Conservation (phyloP, 37 sponge, comb jelly and placozoan species). For the Aphrocallistes beatrix region DNA sequence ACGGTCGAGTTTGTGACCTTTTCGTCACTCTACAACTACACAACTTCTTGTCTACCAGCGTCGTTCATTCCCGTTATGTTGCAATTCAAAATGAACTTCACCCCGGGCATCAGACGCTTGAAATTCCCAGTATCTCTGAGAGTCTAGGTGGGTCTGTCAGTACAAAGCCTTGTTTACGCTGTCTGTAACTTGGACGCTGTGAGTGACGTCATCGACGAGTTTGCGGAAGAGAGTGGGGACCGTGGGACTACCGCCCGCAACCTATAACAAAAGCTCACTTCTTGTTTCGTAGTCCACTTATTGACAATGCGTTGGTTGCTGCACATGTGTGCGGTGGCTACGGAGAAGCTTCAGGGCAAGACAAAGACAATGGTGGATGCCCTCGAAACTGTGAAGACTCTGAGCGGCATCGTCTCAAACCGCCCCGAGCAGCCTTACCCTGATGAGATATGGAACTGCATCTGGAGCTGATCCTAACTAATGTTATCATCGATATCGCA, state of each 20-base stretch:
- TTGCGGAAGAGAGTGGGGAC: slow-evolving; percentile 7
- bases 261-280: neutral
- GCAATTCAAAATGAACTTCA: slow-evolving; percentile 18
- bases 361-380: slow-evolving; percentile 5
- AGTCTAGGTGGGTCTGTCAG: slow-evolving; percentile 11
- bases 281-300: neutral
- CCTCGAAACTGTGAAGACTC: slow-evolving; percentile 13
- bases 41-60: slow-evolving; percentile 13
- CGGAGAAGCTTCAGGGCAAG: slow-evolving; percentile 17
- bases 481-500: too few relatives aligned
- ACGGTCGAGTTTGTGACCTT: slow-evolving; percentile 16
- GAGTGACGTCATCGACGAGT: slow-evolving; percentile 16
- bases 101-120: slow-evolving; percentile 5
- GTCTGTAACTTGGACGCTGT: slow-evolving; percentile 1
- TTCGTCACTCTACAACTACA: slow-evolving; percentile 15
- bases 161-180: neutral
- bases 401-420: slow-evolving; percentile 6
- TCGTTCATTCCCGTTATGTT: slow-evolving; percentile 11
- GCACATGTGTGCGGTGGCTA: neutral
- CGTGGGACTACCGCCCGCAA: neutral
- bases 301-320: slow-evolving; percentile 16
- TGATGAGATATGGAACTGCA: too few relatives aligned
- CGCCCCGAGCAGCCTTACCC: neutral
- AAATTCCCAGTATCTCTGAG: slow-evolving; percentile 7
- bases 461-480: too few relatives aligned